These are phyloP conservation scores for Sclerodermus sp. DNA, from an alignment of 2,888 invertebrate genomes.

Conservation along the genomic window DNA sequence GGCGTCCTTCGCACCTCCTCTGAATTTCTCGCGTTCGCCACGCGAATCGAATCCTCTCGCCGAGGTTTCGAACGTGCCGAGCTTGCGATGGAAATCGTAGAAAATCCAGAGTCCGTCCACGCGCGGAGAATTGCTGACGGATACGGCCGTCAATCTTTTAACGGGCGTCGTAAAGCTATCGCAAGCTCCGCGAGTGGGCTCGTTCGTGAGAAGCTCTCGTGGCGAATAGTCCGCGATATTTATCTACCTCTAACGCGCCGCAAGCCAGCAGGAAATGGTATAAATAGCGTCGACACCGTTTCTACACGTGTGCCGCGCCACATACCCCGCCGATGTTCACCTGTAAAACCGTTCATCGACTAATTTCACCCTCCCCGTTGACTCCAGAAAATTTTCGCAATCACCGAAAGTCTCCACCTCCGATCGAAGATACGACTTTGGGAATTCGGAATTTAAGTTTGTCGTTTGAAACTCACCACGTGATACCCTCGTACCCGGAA, in stretches of 20 bases:
- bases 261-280: conserved; percentile 39
- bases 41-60: neutral
- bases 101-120: conserved; percentile 28
- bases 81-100: neutral
- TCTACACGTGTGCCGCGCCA: neutral
- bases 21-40: too few species aligned
- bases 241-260: conserved; percentile 36
- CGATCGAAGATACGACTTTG: too few species aligned
- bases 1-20: too few species aligned
- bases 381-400: too few species aligned
- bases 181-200: neutral
- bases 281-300: conserved; percentile 33
- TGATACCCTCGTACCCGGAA: conserved; percentile 5
- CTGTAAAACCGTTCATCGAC: neutral
- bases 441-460: neutral
- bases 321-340: conserved; percentile 8
- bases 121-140: conserved; percentile 46
- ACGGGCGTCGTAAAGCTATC: conserved; percentile 47
- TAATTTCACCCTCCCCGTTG: too few species aligned
- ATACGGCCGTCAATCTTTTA: conserved; percentile 55
- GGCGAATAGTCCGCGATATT: conserved; percentile 27
- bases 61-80: neutral
- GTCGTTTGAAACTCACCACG: neutral
- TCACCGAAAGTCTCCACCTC: too few species aligned
- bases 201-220: conserved; percentile 3